These are phyloP conservation scores for Pterobdella sp. DNA, from an alignment of 2,888 invertebrate species.

Conservation along the genomic window DNA sequence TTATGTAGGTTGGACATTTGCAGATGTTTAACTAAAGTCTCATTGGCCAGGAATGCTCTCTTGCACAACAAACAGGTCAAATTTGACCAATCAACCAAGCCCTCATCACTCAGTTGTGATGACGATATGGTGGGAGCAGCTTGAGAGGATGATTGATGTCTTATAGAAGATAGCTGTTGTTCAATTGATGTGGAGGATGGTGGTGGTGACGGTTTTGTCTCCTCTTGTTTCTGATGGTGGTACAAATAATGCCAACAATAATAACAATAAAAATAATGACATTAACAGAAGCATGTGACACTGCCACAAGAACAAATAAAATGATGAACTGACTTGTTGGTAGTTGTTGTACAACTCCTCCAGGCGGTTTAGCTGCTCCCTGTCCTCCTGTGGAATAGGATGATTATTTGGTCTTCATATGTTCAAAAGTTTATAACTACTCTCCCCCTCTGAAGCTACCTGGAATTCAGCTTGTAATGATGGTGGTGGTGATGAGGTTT, in stretches of 20 bases:
- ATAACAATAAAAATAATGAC: no score
- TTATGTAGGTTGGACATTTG: slow-evolving; percentile 89
- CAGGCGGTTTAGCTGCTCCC: no score
- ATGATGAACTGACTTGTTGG: background rate
- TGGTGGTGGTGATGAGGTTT: background rate
- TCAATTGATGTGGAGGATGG: background rate
- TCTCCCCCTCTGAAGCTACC: no score
- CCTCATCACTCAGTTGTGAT: slow-evolving; percentile 44
- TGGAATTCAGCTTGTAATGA: no score
- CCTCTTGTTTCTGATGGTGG: background rate
- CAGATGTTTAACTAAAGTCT: slow-evolving; percentile 79
- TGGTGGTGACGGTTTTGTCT: background rate
- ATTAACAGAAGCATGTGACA: no score
- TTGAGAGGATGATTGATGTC: background rate
- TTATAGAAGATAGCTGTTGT: background rate
- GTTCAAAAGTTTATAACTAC: no score
- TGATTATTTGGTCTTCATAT: no score
- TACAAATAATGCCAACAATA: no score
- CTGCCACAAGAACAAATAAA: no score
- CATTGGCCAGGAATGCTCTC: slow-evolving; percentile 80
- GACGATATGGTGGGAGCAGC: background rate
- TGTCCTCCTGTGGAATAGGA: no score
- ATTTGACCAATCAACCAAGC: slow-evolving; percentile 69
- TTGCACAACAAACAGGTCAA: slow-evolving; percentile 89
- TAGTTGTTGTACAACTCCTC: background rate